Evolutionary conservation across 2,888 invertebrate genomes (phyloP).

Genomic region (Caenorhabditis panamensis): DNA sequence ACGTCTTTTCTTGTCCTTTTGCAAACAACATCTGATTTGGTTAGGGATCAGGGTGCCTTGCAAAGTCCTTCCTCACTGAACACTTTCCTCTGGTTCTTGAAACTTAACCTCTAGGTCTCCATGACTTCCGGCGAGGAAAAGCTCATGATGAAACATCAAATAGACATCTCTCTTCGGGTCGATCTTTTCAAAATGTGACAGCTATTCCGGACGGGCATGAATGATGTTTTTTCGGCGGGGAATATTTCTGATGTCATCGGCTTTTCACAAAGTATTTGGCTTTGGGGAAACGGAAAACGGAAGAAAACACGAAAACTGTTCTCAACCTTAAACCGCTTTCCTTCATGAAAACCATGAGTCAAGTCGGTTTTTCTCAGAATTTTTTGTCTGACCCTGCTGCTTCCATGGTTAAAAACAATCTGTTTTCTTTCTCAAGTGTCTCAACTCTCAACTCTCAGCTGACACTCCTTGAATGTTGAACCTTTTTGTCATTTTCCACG

Average conservation of each 20-base stretch:
- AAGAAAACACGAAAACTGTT: background rate
- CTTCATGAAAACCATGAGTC: background rate
- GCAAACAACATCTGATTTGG: slow-evolving; percentile 35
- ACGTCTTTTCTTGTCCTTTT: slow-evolving; percentile 5
- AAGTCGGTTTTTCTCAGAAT: background rate
- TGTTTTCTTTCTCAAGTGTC: background rate
- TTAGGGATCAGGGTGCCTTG: slow-evolving; percentile 8
- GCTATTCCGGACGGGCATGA: background rate
- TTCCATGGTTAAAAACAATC: background rate
- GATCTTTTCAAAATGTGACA: slow-evolving; percentile 1
- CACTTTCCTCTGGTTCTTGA: slow-evolving; percentile 31
- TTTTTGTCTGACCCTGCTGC: background rate
- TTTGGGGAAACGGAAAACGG: background rate
- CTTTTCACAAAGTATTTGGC: background rate
- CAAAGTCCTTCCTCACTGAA: slow-evolving; percentile 1
- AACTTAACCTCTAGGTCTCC: slow-evolving; percentile 21
- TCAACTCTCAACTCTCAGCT: too few species aligned
- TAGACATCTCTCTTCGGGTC: background rate
- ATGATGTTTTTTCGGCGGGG: background rate
- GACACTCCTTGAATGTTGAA: background rate
- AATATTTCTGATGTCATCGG: slow-evolving; percentile 1
- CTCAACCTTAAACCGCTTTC: background rate
- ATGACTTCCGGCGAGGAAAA: slow-evolving; percentile 28
- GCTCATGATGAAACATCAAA: slow-evolving; percentile 35
- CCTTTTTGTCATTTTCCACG: background rate